Percentiles rank a stretch among this genome's conserved stretches.
These are phyloP conservation scores for Apoda limacodes DNA, from an alignment of 2,888 invertebrate genomes.

Conservation along the genomic window DNA sequence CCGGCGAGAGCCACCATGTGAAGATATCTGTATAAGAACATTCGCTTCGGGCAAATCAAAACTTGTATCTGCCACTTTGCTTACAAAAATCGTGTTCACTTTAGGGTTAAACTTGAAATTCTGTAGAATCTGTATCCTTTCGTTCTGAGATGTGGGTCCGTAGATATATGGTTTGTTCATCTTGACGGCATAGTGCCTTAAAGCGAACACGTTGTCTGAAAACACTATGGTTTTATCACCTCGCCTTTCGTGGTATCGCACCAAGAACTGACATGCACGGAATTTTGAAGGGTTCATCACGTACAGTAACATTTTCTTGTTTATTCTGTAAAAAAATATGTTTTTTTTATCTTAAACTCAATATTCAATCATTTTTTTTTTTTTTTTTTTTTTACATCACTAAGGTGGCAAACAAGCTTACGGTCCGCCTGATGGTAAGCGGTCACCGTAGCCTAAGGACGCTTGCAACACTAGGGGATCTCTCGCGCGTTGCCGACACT, in stretches of 20 bases:
- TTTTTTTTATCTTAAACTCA: no score
- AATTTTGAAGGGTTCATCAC: conserved; percentile 99
- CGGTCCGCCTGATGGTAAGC: no score
- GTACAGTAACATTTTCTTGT: conserved; percentile 92
- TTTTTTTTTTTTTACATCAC: no score
- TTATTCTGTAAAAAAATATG: no score
- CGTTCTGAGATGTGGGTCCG: conserved; percentile 96
- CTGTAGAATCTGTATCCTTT: conserved; percentile 97
- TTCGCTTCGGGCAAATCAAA: conserved; percentile 99
- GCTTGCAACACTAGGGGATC: no score
- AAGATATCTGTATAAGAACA: conserved; percentile 98
- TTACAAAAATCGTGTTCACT: conserved; percentile 99
- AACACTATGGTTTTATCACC: conserved; percentile 99
- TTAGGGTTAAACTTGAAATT: conserved; percentile 99
- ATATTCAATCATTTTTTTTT: no score
- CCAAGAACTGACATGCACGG: conserved; percentile 94
- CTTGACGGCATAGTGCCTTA: conserved; percentile 96
- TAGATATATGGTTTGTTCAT: conserved; percentile 99
- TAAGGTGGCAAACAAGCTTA: no score
- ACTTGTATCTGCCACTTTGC: conserved; percentile 99
- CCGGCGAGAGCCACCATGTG: conserved; percentile 97
- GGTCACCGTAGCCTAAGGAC: no score
- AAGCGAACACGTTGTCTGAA: conserved; percentile 98
- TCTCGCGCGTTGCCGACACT: no score
- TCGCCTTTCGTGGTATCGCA: conserved; percentile 89